phyloP scores from a whole-genome alignment of 2,888 invertebrate species.

The Tenthredo livida region DNA sequence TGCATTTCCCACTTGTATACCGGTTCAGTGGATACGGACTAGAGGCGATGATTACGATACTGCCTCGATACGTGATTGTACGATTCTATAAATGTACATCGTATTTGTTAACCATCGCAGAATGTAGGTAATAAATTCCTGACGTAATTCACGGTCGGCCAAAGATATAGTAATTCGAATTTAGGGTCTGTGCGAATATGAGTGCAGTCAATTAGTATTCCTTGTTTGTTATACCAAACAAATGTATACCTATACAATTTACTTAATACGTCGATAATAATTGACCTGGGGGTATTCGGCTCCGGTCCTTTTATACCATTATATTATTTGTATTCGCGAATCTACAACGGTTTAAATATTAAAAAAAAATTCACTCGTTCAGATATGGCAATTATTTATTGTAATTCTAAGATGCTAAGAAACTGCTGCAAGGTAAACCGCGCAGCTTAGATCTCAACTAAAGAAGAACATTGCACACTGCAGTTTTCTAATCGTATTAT shows the following conservation, averaged over 20 bases:
- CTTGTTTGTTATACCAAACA: conserved; percentile 4
- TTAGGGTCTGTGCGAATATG: background rate
- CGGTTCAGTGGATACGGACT: conserved; percentile 33
- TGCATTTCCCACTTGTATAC: background rate
- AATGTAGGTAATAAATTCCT: background rate
- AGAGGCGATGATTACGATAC: conserved; percentile 39
- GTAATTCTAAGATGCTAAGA: background rate
- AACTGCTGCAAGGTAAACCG: background rate
- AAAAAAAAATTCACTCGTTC: no score
- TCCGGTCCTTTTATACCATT: background rate
- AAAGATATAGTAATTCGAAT: background rate
- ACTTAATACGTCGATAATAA: background rate
- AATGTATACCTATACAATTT: background rate
- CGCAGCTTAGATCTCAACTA: background rate
- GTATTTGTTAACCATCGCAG: background rate
- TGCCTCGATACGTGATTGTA: background rate
- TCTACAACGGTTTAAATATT: background rate
- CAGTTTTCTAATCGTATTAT: background rate
- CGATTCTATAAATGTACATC: background rate
- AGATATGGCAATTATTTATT: background rate
- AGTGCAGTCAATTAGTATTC: conserved; percentile 18
- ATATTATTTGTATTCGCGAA: background rate
- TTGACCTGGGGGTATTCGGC: background rate
- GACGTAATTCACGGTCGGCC: background rate
- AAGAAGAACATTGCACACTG: background rate